phyloP scores from a whole-genome alignment of 2,797 vertebrate genomes.

The Linurgus olivaceus region DNA sequence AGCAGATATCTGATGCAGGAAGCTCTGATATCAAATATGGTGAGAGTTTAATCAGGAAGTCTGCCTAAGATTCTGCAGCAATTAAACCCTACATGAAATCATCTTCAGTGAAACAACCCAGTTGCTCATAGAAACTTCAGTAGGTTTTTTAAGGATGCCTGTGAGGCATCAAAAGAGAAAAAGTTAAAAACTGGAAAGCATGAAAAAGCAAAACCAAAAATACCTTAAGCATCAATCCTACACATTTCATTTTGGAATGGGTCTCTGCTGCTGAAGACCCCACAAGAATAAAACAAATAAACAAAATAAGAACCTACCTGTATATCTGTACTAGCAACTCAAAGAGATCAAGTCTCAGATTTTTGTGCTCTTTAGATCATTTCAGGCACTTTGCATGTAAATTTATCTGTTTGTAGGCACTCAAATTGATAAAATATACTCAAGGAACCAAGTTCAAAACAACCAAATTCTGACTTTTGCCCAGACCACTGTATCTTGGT shows the following conservation, averaged over 20 bases:
- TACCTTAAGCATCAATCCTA: background rate
- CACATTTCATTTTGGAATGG: background rate
- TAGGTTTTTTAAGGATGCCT: background rate
- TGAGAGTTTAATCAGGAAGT: background rate
- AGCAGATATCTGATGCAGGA: background rate
- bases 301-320: background rate
- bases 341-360: background rate
- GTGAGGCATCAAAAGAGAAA: background rate
- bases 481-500: background rate
- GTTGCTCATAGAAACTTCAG: background rate
- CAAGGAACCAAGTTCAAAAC: background rate
- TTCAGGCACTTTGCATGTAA: background rate
- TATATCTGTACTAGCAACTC: background rate
- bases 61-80: background rate
- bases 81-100: background rate
- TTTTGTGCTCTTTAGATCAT: background rate
- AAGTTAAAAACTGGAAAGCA: background rate
- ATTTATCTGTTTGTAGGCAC: background rate
- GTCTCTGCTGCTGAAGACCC: background rate
- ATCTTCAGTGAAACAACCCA: background rate
- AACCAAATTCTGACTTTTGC: background rate
- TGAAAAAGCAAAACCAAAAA: background rate
- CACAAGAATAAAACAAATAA: background rate
- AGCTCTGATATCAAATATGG: background rate
- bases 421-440: background rate